Percentiles rank a stretch among this genome's conserved stretches.
phyloP scores from a whole-genome alignment of 2,113 vertebrate species.

The Rafetus swinhoei region DNA sequence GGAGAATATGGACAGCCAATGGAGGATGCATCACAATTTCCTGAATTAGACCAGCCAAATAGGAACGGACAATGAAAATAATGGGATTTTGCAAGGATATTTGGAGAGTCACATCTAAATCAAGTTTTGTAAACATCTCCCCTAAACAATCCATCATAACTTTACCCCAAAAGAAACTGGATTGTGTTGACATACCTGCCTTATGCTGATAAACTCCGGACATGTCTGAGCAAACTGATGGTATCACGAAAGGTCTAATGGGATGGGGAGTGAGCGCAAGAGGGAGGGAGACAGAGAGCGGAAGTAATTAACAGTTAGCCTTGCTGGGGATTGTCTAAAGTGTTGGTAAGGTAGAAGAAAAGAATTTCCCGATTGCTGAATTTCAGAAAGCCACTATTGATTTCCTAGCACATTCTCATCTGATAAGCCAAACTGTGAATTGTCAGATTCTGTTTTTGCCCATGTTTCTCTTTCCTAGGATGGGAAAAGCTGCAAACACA shows the following conservation, averaged over 20 bases:
- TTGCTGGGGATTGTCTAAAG: background rate
- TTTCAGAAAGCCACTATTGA: conserved; percentile 21
- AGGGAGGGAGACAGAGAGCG: background rate
- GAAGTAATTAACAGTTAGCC: background rate
- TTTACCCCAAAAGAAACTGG: background rate
- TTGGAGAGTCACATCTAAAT: background rate
- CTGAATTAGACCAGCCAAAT: background rate
- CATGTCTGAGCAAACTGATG: background rate
- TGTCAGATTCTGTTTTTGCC: background rate
- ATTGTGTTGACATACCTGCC: background rate
- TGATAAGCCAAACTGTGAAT: background rate
- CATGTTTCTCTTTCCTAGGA: background rate
- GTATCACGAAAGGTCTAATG: background rate
- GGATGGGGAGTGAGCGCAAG: accelerated
- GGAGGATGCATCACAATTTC: background rate
- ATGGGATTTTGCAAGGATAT: background rate
- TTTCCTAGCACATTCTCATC: conserved; percentile 8
- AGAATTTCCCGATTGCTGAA: background rate
- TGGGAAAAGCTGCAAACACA: background rate
- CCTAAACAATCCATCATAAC: background rate
- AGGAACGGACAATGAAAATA: background rate
- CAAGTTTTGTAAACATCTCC: background rate
- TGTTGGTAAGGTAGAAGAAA: background rate
- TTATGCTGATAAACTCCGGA: background rate
- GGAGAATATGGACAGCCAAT: background rate